Evolutionary conservation across 2,888 invertebrate species (phyloP), one percentile per base, ranked within the genome.

Genomic region (Macrosiphum euphorbiae): DNA sequence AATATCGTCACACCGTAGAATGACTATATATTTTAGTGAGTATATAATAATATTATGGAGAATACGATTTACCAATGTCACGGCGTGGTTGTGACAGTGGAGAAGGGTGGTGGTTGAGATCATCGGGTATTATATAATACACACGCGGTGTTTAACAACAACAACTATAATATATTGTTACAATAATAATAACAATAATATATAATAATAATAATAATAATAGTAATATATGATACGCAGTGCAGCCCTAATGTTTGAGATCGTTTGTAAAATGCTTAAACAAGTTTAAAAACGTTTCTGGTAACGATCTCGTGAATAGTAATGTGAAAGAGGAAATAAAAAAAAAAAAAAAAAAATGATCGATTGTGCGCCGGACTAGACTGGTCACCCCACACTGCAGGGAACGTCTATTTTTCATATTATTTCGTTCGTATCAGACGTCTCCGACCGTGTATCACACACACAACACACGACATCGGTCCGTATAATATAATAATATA

Each of bases 401-500:
- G 26, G 94, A 41, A 90, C 35, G 85, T 84, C 90, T 86, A 94
- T 90, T 90, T 94, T 94, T 94, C 94, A 94, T 94, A 55, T 52
- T 94, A 55, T 52, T 41, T 52, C 87, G 24, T n/a, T 52, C 28
- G 84, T 50, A 28, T 78, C n/a, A 41, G 58, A 67, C 90, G 90
- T 90, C 61, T 90, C n/a, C 47, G 24, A 50, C 92, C 85, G 67
- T 87, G 61, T 58, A 61, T 88, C 58, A 55, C n/a, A 11, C 44
- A 61, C 47, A 35, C 26, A 50, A 2, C 88, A 55, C 47, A 55
- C 88, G 52, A 47, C 52, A 47, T 86, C 28, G 86, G 47, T 47
- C 28, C 28, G 86, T 86, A 86, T 47, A 78, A 78, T 78, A 86
- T 47, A 86, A 86, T 88, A 78, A 58, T 88, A 88, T 55, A 55